phyloP scores from a whole-genome alignment of 2,888 invertebrate species.

The Orthonevra nobilis region DNA sequence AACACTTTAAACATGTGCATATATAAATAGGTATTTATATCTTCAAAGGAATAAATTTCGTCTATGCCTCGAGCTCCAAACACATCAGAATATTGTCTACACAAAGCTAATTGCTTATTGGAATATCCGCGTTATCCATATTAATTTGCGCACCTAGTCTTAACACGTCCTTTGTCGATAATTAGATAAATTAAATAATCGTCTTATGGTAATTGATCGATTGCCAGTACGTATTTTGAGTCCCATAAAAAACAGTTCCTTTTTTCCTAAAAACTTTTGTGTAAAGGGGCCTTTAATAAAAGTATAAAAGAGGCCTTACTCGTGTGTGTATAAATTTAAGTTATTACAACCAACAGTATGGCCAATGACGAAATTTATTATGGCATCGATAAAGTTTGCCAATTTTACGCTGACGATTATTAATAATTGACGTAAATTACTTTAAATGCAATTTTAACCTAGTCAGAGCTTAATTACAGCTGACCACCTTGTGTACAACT shows the following conservation, averaged over 20 bases:
- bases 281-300: too few species aligned
- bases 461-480: conserved; percentile 61
- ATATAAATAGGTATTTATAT: too few species aligned
- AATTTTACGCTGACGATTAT: conserved; percentile 56
- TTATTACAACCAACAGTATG: too few species aligned
- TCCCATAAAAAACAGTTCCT: too few species aligned
- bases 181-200: conserved; percentile 62
- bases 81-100: conserved; percentile 27
- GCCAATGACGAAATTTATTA: too few species aligned
- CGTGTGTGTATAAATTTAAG: too few species aligned
- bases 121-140: conserved; percentile 31
- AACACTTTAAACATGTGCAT: too few species aligned
- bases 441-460: conserved; percentile 67
- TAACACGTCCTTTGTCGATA: conserved; percentile 21
- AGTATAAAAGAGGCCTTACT: too few species aligned
- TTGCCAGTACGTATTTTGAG: conserved; percentile 1
- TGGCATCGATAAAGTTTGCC: conserved; percentile 33
- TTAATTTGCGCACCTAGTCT: conserved; percentile 57
- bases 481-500: conserved; percentile 46
- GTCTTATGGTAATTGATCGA: conserved; percentile 63
- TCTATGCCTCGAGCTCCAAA: too few species aligned
- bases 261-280: too few species aligned
- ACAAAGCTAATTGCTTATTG: conserved; percentile 56
- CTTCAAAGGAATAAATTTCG: too few species aligned
- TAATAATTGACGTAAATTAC: conserved; percentile 65